Percentiles rank a stretch among this genome's conserved stretches.
phyloP scores from a whole-genome alignment of 1,140 invertebrate genomes.

The Neodiprion virginianus region DNA sequence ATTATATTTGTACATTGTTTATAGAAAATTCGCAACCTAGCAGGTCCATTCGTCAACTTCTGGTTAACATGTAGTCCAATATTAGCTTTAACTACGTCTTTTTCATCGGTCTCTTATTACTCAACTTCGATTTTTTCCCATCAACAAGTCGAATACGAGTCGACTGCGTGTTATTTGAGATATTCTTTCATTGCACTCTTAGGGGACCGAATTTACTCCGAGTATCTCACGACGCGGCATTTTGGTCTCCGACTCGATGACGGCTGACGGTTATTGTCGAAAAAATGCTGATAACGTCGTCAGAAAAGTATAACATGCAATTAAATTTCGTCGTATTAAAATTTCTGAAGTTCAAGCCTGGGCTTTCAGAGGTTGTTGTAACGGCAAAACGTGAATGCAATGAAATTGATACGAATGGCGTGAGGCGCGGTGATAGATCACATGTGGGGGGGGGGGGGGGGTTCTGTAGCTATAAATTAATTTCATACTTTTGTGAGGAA shows the following conservation, averaged over 20 bases:
- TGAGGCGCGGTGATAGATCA: neutral
- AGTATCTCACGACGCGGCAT: too few species aligned
- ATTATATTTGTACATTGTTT: conserved; percentile 15
- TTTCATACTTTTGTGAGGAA: neutral
- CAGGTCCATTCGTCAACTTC: neutral
- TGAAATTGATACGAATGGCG: neutral
- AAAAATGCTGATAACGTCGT: too few species aligned
- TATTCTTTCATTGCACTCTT: too few species aligned
- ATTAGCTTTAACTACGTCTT: conserved; percentile 2
- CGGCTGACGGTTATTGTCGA: too few species aligned
- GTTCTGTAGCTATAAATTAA: neutral
- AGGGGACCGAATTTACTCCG: too few species aligned
- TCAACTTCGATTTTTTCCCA: neutral
- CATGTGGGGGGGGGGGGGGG: neutral
- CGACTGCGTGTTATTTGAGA: too few species aligned
- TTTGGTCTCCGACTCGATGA: too few species aligned
- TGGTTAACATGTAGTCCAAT: neutral
- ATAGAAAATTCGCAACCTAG: conserved; percentile 2
- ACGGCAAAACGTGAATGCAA: neutral
- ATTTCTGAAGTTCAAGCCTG: too few species aligned
- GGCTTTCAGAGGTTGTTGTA: too few species aligned
- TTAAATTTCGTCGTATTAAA: too few species aligned
- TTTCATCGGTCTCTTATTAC: conserved; percentile 1
- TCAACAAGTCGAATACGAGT: too few species aligned
- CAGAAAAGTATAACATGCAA: too few species aligned